phyloP scores from a whole-genome alignment of 2,797 vertebrate genomes.

The Ctenosaura bakeri region DNA sequence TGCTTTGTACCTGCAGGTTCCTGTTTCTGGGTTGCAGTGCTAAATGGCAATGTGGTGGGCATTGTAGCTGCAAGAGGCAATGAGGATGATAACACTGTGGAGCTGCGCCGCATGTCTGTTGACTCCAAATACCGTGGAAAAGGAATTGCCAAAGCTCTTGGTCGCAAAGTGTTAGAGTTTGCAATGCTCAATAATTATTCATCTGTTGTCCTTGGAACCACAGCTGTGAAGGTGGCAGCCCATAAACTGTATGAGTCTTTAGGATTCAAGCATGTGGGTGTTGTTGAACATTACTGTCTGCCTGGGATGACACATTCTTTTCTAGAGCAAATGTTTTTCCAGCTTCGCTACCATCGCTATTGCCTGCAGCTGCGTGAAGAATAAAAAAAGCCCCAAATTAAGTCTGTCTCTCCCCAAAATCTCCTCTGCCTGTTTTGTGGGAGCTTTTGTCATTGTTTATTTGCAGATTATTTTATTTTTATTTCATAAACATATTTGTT shows the following conservation, averaged over 20 bases:
- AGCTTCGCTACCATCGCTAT: conserved; percentile 98
- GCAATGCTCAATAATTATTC: conserved; percentile 96
- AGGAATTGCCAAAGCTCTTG: conserved; percentile 96
- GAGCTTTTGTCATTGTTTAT: conserved; percentile 68
- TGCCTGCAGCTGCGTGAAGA: conserved; percentile 98
- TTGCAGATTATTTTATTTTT: conserved; percentile 52
- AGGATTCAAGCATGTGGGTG: conserved; percentile 94
- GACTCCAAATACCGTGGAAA: conserved; percentile 96
- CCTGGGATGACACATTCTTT: conserved; percentile 94
- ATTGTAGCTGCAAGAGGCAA: conserved; percentile 94
- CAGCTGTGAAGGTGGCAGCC: conserved; percentile 96
- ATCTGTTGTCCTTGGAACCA: conserved; percentile 94
- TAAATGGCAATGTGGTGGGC: conserved; percentile 94
- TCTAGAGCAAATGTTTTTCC: conserved; percentile 97
- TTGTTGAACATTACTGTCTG: conserved; percentile 90
- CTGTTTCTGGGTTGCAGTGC: conserved; percentile 98
- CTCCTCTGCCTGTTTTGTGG: conserved; percentile 79
- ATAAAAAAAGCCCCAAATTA: conserved; percentile 84
- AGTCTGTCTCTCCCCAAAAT: conserved; percentile 70
- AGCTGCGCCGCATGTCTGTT: conserved; percentile 97
- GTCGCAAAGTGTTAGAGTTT: conserved; percentile 96
- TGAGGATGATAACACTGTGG: conserved; percentile 94
- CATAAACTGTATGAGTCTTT: conserved; percentile 99
- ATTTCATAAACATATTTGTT: conserved; percentile 39
- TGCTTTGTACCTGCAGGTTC: conserved; percentile 85